Conservation (phyloP, 2,113 vertebrate genomes). For the Accipiter cooperii region DNA sequence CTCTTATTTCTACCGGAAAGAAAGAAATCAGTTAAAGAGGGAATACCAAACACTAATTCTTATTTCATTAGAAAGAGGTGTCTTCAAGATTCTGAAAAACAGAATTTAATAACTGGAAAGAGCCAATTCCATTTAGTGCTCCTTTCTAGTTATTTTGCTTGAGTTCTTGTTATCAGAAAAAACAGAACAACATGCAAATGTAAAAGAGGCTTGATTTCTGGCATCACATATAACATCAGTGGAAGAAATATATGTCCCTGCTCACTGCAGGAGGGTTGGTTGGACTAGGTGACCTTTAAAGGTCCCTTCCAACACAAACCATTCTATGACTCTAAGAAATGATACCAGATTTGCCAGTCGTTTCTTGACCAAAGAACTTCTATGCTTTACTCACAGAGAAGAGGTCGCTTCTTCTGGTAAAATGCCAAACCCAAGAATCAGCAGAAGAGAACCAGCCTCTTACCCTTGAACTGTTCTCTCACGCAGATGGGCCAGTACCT, state of each 20-base stretch:
- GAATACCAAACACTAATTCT: not conserved
- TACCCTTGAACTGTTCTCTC: not conserved
- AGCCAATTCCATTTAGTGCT: not conserved
- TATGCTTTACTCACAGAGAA: not conserved
- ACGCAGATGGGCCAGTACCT: not conserved
- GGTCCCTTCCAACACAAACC: not conserved
- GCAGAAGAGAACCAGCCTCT: not conserved
- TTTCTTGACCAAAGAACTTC: not conserved
- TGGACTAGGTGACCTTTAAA: not conserved
- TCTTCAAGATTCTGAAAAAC: not conserved
- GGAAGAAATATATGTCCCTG: not conserved
- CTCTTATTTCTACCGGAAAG: too few relatives aligned
- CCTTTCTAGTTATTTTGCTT: not conserved
- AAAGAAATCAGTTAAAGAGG: not conserved
- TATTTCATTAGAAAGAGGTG: not conserved
- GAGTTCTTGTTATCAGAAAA: not conserved
- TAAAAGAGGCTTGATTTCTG: not conserved
- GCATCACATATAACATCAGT: not conserved
- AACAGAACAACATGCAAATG: not conserved
- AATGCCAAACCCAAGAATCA: not conserved
- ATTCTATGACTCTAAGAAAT: not conserved
- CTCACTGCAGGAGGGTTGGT: not conserved
- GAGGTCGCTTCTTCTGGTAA: not conserved
- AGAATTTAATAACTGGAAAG: not conserved
- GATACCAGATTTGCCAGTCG: rapidly evolving